Evolutionary conservation across 2,113 vertebrate species (phyloP).

Genomic region (Thamnaconus septentrionalis): DNA sequence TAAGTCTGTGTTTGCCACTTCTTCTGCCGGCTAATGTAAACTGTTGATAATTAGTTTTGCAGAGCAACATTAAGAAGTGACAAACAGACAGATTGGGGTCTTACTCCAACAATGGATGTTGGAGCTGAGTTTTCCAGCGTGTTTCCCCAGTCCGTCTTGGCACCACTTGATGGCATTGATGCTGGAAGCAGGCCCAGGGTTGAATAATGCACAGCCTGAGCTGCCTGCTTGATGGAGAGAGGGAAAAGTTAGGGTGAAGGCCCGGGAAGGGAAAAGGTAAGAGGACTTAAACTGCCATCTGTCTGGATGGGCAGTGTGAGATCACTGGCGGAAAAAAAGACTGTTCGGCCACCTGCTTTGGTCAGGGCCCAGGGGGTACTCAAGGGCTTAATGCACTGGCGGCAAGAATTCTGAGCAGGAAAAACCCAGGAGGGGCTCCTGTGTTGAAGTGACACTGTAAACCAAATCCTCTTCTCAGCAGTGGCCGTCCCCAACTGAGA

Average conservation of each 20-base stretch:
- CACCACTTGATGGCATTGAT: constrained; percentile 38
- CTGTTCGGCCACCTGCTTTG: constrained; percentile 41
- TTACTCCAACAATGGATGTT: constrained; percentile 21
- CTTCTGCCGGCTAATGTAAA: too few species aligned
- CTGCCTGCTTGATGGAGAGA: constrained; percentile 52
- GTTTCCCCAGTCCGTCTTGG: constrained; percentile 15
- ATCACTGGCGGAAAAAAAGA: constrained; percentile 39
- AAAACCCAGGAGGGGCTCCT: constrained; percentile 14
- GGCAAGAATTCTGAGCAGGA: neutral
- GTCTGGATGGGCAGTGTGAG: constrained; percentile 38
- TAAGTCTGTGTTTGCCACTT: too few species aligned
- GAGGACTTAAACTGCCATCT: constrained; percentile 49
- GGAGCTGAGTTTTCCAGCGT: constrained; percentile 2
- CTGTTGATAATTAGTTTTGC: neutral
- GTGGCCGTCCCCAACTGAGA: neutral
- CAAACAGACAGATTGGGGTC: constrained; percentile 9
- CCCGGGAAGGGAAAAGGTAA: constrained; percentile 4
- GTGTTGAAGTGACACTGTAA: constrained; percentile 18
- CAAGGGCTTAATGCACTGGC: too few species aligned
- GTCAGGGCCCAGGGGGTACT: constrained; percentile 16
- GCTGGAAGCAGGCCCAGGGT: constrained; percentile 39
- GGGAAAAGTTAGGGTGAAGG: constrained; percentile 18
- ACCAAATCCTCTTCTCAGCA: neutral
- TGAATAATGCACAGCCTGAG: constrained; percentile 21
- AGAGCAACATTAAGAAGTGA: constrained; percentile 4